These are phyloP conservation scores for Esox masquinongy DNA, from an alignment of 2,797 vertebrate genomes.

Conservation along the genomic window DNA sequence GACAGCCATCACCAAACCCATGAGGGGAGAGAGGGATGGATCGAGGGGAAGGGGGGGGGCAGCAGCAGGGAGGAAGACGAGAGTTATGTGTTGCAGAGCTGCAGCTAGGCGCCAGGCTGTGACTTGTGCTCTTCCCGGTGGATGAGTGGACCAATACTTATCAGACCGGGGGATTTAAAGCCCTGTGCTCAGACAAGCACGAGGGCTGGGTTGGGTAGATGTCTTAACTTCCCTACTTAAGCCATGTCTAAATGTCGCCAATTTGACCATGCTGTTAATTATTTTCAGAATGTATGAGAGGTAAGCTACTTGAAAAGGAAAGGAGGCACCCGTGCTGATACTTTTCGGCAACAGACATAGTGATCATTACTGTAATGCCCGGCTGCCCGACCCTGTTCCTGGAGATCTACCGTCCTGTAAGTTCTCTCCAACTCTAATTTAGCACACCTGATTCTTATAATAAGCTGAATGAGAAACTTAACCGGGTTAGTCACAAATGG, in stretches of 20 bases:
- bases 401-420: too few species aligned
- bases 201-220: neutral
- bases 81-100: constrained; percentile 36
- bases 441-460: too few species aligned
- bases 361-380: too few species aligned
- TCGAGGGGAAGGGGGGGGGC: constrained; percentile 1
- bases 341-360: too few species aligned
- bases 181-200: constrained; percentile 21
- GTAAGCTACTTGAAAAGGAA: too few species aligned
- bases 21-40: constrained; percentile 31
- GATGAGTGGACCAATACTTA: constrained; percentile 36
- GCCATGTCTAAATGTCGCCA: neutral
- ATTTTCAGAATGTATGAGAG: too few species aligned
- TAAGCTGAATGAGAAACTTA: too few species aligned
- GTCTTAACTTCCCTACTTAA: too few species aligned
- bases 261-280: neutral
- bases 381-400: too few species aligned
- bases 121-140: constrained; percentile 34
- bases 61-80: constrained; percentile 18
- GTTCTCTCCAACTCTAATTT: too few species aligned
- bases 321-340: too few species aligned
- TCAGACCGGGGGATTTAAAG: constrained; percentile 38
- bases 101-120: neutral
- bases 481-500: too few species aligned
- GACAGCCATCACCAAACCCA: constrained; percentile 52